These are phyloP conservation scores for Lepidochrysops patricia DNA, from an alignment of 2,888 invertebrate species.

Conservation along the genomic window DNA sequence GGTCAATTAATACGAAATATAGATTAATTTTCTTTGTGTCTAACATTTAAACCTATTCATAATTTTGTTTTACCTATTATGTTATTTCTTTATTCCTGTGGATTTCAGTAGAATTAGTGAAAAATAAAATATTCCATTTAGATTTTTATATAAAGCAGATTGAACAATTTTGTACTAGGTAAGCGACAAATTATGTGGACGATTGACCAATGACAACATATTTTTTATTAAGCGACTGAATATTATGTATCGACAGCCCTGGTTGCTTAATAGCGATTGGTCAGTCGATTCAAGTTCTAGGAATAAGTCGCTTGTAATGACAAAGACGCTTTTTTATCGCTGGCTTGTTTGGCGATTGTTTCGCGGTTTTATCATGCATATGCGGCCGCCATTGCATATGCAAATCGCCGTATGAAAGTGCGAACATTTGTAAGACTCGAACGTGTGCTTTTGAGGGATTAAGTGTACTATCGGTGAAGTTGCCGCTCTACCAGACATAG, in stretches of 20 bases:
- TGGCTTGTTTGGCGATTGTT: constrained; percentile 68
- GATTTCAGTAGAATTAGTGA: no score
- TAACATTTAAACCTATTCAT: no score
- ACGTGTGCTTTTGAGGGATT: not conserved
- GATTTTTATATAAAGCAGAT: no score
- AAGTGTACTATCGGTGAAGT: no score
- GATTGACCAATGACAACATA: no score
- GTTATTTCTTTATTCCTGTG: no score
- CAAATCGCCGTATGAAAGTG: constrained; percentile 41
- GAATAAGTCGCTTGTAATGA: constrained; percentile 61
- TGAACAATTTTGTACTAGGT: no score
- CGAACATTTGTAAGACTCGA: constrained; percentile 26
- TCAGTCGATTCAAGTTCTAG: constrained; percentile 49
- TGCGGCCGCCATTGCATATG: constrained; percentile 58
- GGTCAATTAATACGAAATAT: no score
- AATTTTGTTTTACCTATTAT: no score
- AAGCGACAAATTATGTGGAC: no score
- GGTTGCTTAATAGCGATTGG: constrained; percentile 39
- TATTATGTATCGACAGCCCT: not conserved
- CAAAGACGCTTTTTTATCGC: constrained; percentile 67
- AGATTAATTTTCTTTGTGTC: no score
- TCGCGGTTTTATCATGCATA: constrained; percentile 66
- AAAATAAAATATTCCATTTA: no score
- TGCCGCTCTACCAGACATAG: not conserved
- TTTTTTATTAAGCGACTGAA: not conserved